phyloP scores from a whole-genome alignment of 2,797 vertebrate species.

The Enteromius unitaeniatus region DNA sequence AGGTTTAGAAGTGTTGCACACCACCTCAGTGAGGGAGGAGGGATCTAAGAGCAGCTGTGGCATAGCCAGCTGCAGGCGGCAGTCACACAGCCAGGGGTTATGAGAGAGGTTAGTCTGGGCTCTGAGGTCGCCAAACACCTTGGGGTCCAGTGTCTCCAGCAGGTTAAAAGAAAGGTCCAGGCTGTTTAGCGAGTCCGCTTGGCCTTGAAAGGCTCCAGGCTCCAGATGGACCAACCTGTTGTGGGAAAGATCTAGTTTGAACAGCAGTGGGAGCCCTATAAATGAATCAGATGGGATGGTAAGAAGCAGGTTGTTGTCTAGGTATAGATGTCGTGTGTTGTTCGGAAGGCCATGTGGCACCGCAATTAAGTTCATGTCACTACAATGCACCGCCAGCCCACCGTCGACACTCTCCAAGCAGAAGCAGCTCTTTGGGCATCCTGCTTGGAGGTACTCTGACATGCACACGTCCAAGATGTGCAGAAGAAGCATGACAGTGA shows the following conservation, averaged over 20 bases:
- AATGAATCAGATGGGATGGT: slow-evolving; percentile 80
- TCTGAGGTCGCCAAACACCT: slow-evolving; percentile 74
- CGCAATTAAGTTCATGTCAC: slow-evolving; percentile 74
- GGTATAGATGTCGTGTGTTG: slow-evolving; percentile 81
- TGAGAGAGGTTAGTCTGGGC: slow-evolving; percentile 82
- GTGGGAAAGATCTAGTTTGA: slow-evolving; percentile 83
- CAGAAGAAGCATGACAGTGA: slow-evolving; percentile 63
- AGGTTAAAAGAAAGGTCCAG: slow-evolving; percentile 83
- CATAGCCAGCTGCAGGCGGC: slow-evolving; percentile 76
- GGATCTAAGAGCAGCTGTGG: slow-evolving; percentile 81
- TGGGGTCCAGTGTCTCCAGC: slow-evolving; percentile 77
- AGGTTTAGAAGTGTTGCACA: slow-evolving; percentile 69
- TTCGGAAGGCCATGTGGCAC: slow-evolving; percentile 82
- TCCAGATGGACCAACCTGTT: slow-evolving; percentile 78
- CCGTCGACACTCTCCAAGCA: slow-evolving; percentile 61
- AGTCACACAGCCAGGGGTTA: slow-evolving; percentile 86
- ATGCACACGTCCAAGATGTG: slow-evolving; percentile 67
- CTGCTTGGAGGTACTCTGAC: slow-evolving; percentile 37
- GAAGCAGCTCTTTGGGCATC: slow-evolving; percentile 80
- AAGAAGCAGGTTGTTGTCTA: slow-evolving; percentile 82
- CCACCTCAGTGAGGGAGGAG: slow-evolving; percentile 77
- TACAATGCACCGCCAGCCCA: slow-evolving; percentile 81
- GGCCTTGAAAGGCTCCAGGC: slow-evolving; percentile 76
- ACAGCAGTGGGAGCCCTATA: slow-evolving; percentile 75
- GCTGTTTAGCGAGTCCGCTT: slow-evolving; percentile 73